A percentile compares a stretch with the other conserved stretches of the same genome.
These are phyloP conservation scores for Apodemia hepburni DNA, from an alignment of 2,888 invertebrate species.

Conservation along the genomic window DNA sequence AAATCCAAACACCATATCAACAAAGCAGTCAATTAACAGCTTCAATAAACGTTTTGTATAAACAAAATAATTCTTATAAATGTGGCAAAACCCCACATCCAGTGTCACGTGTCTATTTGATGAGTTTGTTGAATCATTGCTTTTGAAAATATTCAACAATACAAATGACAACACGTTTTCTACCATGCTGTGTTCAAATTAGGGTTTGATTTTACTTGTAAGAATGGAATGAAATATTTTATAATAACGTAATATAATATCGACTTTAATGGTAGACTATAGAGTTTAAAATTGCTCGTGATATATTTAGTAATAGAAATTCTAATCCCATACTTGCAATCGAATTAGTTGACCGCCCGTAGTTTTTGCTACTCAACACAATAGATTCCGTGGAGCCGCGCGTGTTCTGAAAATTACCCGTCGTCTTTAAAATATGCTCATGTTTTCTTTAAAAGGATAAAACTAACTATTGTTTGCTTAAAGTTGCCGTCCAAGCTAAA, in stretches of 20 bases:
- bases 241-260: neutral
- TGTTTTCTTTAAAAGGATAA: constrained; percentile 23
- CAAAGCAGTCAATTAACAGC: constrained; percentile 3
- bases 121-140: constrained; percentile 58
- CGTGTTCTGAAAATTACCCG: constrained; percentile 51
- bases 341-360: constrained; percentile 70
- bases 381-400: constrained; percentile 52
- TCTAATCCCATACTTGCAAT: constrained; percentile 51
- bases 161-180: neutral
- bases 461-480: constrained; percentile 1
- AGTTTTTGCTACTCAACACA: constrained; percentile 71
- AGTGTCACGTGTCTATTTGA: constrained; percentile 61
- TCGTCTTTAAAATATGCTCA: constrained; percentile 38
- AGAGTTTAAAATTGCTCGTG: constrained; percentile 32
- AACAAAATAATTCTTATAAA: constrained; percentile 19
- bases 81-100: constrained; percentile 33
- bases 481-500: neutral
- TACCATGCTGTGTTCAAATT: neutral
- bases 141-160: constrained; percentile 35
- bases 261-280: neutral
- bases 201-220: neutral
- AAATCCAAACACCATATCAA: neutral
- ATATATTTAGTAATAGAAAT: constrained; percentile 31
- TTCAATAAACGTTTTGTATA: neutral
- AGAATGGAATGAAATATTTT: neutral